A percentile compares a stretch with the other conserved stretches of the same genome.
phyloP scores from a whole-genome alignment of 2,113 vertebrate genomes.

The Mirza zaza region DNA sequence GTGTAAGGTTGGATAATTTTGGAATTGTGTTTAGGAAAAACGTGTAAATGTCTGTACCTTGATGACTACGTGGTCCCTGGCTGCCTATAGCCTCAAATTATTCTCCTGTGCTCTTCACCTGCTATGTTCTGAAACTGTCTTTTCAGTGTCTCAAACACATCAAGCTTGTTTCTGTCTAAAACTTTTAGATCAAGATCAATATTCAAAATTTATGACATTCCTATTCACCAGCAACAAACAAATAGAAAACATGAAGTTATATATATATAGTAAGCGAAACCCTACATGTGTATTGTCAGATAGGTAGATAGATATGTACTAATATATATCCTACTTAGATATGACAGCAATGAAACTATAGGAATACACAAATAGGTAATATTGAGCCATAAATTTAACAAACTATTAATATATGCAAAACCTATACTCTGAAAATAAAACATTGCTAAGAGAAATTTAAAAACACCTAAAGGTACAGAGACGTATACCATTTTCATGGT shows the following conservation, averaged over 20 bases:
- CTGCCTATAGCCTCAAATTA: background rate
- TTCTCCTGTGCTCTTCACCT: background rate
- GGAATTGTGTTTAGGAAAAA: background rate
- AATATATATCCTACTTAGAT: too few relatives aligned
- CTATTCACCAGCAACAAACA: background rate
- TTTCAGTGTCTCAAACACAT: too few relatives aligned
- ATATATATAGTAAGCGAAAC: too few relatives aligned
- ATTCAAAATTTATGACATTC: background rate
- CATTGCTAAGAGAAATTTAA: background rate
- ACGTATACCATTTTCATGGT: background rate
- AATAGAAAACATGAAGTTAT: background rate
- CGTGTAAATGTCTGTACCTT: background rate
- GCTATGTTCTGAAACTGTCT: background rate
- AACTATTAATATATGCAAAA: background rate
- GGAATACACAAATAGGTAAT: background rate
- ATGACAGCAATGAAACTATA: background rate
- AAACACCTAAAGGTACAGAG: background rate
- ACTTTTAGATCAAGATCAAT: background rate
- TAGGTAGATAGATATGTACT: too few relatives aligned
- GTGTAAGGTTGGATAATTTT: background rate
- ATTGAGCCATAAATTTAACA: background rate
- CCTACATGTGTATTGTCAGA: too few relatives aligned
- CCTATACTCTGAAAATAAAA: background rate
- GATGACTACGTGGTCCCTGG: background rate
- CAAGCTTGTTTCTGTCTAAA: background rate